Evolutionary conservation across 2,113 vertebrate genomes (phyloP).

Genomic region (Crotalus horridus): DNA sequence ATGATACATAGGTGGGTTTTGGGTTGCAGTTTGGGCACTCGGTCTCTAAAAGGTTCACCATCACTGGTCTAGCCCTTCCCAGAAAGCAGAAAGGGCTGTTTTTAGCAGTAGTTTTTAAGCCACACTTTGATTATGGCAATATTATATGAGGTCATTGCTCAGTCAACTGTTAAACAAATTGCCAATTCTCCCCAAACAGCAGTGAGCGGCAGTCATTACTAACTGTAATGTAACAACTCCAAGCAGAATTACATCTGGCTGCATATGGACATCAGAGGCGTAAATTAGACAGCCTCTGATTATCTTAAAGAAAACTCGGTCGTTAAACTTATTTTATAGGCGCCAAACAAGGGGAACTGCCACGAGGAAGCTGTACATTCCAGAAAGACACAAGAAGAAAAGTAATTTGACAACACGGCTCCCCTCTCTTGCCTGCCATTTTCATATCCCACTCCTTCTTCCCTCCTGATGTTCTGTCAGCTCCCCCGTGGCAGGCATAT

Average conservation of each 20-base stretch:
- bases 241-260: slow-evolving; percentile 83
- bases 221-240: slow-evolving; percentile 78
- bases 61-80: slow-evolving; percentile 18
- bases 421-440: slow-evolving; percentile 53
- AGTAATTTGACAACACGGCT: slow-evolving; percentile 64
- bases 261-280: slow-evolving; percentile 70
- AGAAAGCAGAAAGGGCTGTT: slow-evolving; percentile 33
- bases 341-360: slow-evolving; percentile 68
- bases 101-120: not conserved
- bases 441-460: slow-evolving; percentile 59
- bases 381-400: slow-evolving; percentile 64
- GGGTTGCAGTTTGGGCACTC: too few species aligned
- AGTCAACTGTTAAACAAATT: slow-evolving; percentile 84
- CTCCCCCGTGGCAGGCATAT: slow-evolving; percentile 44
- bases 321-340: slow-evolving; percentile 81
- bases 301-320: slow-evolving; percentile 77
- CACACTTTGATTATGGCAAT: slow-evolving; percentile 70
- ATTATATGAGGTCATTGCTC: slow-evolving; percentile 79
- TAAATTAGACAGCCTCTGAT: slow-evolving; percentile 79
- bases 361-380: slow-evolving; percentile 67
- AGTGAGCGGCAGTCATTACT: slow-evolving; percentile 75
- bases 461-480: slow-evolving; percentile 61
- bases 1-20: too few species aligned
- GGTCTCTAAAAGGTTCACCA: too few species aligned
- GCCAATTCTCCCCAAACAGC: slow-evolving; percentile 75